phyloP scores from a whole-genome alignment of 2,888 invertebrate species.

The Apamea sordens region DNA sequence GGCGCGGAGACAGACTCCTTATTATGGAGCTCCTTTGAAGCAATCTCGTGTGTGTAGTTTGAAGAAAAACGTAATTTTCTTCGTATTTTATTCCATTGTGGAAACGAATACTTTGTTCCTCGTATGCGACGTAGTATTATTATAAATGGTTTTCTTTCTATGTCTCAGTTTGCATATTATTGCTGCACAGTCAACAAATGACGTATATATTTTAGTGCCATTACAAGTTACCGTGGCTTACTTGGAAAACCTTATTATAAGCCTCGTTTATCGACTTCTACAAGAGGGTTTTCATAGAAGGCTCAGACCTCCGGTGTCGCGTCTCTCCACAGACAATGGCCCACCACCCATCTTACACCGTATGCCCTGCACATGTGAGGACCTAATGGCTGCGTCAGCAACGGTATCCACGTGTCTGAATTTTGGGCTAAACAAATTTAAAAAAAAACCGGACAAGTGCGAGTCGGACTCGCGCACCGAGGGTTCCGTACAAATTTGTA shows the following conservation, averaged over 20 bases:
- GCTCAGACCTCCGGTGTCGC: neutral
- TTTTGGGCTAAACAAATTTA: neutral
- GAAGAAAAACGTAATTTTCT: slow-evolving; percentile 52
- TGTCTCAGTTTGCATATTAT: neutral
- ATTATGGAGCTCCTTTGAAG: slow-evolving; percentile 57
- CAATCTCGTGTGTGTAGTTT: slow-evolving; percentile 51
- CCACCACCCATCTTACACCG: too few species aligned
- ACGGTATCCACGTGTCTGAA: neutral
- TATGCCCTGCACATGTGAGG: too few species aligned
- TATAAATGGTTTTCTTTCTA: neutral
- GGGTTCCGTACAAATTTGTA: too few species aligned
- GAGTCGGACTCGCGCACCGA: too few species aligned
- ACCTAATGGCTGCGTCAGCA: neutral
- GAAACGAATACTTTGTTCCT: slow-evolving; percentile 29
- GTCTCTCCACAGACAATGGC: too few species aligned
- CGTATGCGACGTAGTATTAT: neutral
- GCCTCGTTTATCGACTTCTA: neutral
- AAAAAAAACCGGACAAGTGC: too few species aligned
- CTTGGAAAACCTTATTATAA: neutral
- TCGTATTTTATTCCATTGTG: slow-evolving; percentile 46
- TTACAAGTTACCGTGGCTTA: neutral
- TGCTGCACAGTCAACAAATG: neutral
- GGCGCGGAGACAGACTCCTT: slow-evolving; percentile 59
- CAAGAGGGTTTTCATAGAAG: neutral
- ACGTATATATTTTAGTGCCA: neutral